Percentiles rank a stretch among this genome's conserved stretches.
These are phyloP conservation scores for Pyrgilauda ruficollis DNA, from an alignment of 2,113 vertebrate genomes.

Conservation along the genomic window DNA sequence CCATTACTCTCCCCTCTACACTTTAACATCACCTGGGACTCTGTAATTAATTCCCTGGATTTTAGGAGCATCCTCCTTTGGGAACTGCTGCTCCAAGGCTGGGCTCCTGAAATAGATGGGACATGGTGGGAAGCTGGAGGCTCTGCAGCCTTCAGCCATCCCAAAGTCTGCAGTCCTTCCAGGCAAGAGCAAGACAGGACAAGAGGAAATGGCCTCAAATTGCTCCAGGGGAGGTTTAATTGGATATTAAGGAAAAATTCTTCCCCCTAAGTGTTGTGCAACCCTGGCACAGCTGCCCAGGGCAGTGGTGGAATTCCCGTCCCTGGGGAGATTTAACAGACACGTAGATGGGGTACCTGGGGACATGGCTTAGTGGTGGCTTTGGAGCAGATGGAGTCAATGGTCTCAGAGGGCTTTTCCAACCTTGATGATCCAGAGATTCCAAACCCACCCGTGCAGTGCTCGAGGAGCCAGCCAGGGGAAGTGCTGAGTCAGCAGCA, in stretches of 20 bases:
- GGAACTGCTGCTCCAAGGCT: not conserved
- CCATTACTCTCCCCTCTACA: not conserved
- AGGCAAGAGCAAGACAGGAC: not conserved
- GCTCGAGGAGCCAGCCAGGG: accelerated
- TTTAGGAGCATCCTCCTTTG: not conserved
- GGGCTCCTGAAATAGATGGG: not conserved
- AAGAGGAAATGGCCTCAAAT: not conserved
- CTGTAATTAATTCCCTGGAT: not conserved
- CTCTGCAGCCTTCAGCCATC: not conserved
- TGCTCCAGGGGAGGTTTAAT: not conserved
- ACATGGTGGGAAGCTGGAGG: accelerated
- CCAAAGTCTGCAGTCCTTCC: not conserved
- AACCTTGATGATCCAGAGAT: not conserved
- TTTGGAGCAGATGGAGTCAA: not conserved
- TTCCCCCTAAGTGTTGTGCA: not conserved
- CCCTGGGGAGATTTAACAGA: not conserved
- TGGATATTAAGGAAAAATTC: not conserved
- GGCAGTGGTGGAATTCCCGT: not conserved
- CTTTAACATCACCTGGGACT: not conserved
- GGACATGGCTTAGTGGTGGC: not conserved
- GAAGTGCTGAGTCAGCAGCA: not conserved
- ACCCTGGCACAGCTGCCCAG: not conserved
- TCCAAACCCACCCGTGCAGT: accelerated
- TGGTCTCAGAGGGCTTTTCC: not conserved
- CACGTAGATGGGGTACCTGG: accelerated